Evolutionary conservation across 2,888 invertebrate species (phyloP), one percentile per base, ranked within the genome.

Genomic region (Dicyrtomina minuta): DNA sequence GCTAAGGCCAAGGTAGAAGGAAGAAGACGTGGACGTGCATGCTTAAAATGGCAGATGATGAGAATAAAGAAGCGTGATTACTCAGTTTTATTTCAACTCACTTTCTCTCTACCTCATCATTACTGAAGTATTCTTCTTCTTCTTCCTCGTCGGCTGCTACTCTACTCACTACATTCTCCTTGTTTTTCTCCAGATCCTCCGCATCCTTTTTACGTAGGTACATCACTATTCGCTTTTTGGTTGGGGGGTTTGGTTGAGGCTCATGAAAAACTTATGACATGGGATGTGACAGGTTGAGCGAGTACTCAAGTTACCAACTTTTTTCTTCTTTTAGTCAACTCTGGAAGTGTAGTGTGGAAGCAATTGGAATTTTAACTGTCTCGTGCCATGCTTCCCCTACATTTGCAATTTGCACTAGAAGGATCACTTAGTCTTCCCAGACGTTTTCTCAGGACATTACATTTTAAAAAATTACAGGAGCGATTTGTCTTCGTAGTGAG

Each of bases 231-330:
- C n/a, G n/a, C n/a, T n/a, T n/a, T n/a, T 8, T 24, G 56, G 27
- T n/a, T 26, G 8, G 6, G 55, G 56, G 51, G 51, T 8, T 12
- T 8, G 51, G 51, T 17, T 13, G 13, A 24, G 33, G 33, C 51
- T 59, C 49, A 66, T 66, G 59, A 66, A 66, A 66, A 58, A 46
- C 59, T 66, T 49, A 66, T 58, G 51, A 49, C 66, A 51, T 59
- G 39, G 33, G 33, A 44, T 62, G 66, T 59, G 59, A 66, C 66
- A 59, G 66, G 58, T n/a, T 59, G 66, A 66, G 66, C 44, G 66
- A 55, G 43, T 66, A n/a, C n/a, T n/a, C 26, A 55, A 66, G 59
- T 49, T 66, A n/a, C 15, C 41, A 43, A 65, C 55, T 41, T 65
- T 22, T 17, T 43, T 24, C 43, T 26, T 51, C 43, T 20, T 12